Evolutionary conservation across 2,797 vertebrate genomes (phyloP).

Genomic region (Zenarchopterus dispar): DNA sequence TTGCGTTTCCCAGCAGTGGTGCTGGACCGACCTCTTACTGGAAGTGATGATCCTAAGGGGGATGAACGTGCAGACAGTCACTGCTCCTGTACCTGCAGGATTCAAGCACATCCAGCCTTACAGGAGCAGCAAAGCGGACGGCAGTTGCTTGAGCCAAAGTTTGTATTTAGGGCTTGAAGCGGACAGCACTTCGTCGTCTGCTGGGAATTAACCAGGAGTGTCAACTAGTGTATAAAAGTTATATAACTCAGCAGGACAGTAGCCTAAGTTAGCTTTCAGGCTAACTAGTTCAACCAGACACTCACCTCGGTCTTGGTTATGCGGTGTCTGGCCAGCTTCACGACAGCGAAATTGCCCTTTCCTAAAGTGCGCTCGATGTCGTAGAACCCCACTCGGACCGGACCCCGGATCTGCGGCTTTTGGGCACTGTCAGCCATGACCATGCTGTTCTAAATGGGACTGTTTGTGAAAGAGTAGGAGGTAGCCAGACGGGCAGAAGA

Average conservation of each 20-base stretch:
- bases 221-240: conserved; percentile 75
- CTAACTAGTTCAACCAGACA: conserved; percentile 63
- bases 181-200: conserved; percentile 40
- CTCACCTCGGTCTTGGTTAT: conserved; percentile 98
- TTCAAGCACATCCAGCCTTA: conserved; percentile 45
- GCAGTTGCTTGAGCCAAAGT: conserved; percentile 48
- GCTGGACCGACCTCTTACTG: conserved; percentile 62
- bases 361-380: conserved; percentile 98
- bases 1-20: conserved; percentile 62
- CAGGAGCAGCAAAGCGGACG: conserved; percentile 25
- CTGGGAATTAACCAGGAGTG: conserved; percentile 39
- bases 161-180: conserved; percentile 28
- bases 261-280: conserved; percentile 73
- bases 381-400: conserved; percentile 98
- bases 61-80: conserved; percentile 50
- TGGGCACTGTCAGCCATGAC: conserved; percentile 97
- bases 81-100: conserved; percentile 53
- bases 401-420: conserved; percentile 89
- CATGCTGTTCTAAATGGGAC: conserved; percentile 89
- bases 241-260: conserved; percentile 72
- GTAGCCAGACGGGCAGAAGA: conserved; percentile 56
- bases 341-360: conserved; percentile 98
- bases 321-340: conserved; percentile 96
- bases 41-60: conserved; percentile 48
- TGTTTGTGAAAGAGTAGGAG: conserved; percentile 58